These are phyloP conservation scores for Tenualosa ilisha DNA, from an alignment of 2,797 vertebrate genomes.

Conservation along the genomic window DNA sequence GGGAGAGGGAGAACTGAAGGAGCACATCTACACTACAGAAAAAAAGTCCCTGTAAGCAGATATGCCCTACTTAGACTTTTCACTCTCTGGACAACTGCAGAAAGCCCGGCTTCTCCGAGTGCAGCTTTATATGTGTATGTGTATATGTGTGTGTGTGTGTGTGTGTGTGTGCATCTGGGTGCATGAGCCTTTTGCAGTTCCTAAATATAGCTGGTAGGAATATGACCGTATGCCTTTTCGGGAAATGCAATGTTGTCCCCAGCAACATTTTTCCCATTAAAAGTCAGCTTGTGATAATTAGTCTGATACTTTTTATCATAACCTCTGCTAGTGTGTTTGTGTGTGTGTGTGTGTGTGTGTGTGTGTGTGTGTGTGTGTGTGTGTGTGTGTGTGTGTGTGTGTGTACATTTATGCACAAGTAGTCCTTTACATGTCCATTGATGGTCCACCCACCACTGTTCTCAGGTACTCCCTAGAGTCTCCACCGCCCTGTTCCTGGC, in stretches of 20 bases:
- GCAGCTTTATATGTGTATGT: constrained; percentile 3
- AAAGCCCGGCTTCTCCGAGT: background rate
- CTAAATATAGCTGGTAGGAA: constrained; percentile 16
- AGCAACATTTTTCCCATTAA: constrained; percentile 1
- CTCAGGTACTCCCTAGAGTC: background rate
- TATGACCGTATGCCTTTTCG: background rate
- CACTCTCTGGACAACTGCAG: constrained; percentile 19
- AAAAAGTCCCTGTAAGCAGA: constrained; percentile 14
- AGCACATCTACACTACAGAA: constrained; percentile 15
- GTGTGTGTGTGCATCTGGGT: constrained; percentile 2
- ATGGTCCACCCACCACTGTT: background rate
- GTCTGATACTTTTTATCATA: constrained; percentile 10
- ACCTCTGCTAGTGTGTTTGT: background rate
- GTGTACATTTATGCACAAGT: background rate
- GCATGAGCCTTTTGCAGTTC: background rate
- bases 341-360: background rate
- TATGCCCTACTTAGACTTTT: constrained; percentile 24
- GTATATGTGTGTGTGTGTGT: constrained; percentile 14
- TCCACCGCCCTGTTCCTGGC: background rate
- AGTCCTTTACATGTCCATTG: background rate
- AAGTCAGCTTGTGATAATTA: constrained; percentile 6
- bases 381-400: background rate
- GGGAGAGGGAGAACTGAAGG: background rate
- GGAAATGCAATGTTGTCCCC: background rate
- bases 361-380: background rate